Base-by-base conservation (phyloP, 1,140 invertebrate species). In the Anadara kagoshimensis region DNA sequence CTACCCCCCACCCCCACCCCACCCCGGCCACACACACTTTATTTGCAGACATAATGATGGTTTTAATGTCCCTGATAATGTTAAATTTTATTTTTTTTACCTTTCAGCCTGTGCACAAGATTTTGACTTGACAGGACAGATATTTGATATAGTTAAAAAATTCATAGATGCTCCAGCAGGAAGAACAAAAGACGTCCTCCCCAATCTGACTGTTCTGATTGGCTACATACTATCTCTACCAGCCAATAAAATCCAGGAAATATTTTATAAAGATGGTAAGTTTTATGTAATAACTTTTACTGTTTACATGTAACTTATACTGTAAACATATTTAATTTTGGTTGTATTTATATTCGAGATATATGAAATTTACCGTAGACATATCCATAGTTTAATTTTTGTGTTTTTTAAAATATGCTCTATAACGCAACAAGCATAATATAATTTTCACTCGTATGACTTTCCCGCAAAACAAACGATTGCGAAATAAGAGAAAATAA, bases 191-290 rank as follows among this genome's bases (percentile, higher is more conserved):
- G 68, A 78, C 51, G 62, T 74, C 12, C 57, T 82, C 16, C 78
- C 78, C 62, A 82, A 80, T 51, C 57, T 82, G 4, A 24, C 63
- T 44, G 80, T 78, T 36, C 47, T 82, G 43, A 69, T 82, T 67
- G 80, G 80, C 10, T 80, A 80, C 59, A 61, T 79, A 11, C 53
- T 74, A n/a, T 68, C 80, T 16, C 24, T 82, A 16, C 78, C 75
- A 41, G 43, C 56, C 26, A 57, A 64, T 43, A 53, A 16, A 22
- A 22, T 62, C 5, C 61, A 49, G 24, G n/a, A 66, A 3, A 49
- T 75, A 2, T 63, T 80, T 22, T 53, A 57, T 8, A 49, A 65
- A 47, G 63, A 61, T 41, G 65, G 68, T 75, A 53, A 16, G 43
- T 3, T 3, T 36, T 36, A 3, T 36, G 2, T 36, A 36, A 36